Evolutionary conservation across 2,113 vertebrate genomes (phyloP).

Genomic region (Festucalex cinctus): DNA sequence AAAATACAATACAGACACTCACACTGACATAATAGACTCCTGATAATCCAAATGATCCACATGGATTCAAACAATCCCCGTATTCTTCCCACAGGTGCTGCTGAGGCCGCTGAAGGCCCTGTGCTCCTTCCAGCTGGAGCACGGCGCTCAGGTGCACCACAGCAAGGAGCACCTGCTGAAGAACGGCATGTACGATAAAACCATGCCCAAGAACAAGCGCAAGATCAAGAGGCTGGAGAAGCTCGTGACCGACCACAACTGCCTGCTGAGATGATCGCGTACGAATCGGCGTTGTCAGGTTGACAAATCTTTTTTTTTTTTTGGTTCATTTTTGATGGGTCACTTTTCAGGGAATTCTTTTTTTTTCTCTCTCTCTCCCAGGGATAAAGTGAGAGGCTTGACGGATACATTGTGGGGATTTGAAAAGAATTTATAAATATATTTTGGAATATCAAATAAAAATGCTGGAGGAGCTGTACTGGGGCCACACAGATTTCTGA

Average conservation of each 20-base stretch:
- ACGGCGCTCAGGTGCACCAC: slow-evolving; percentile 92
- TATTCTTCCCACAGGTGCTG: slow-evolving; percentile 72
- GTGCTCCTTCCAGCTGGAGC: slow-evolving; percentile 95
- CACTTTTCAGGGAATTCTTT: not conserved
- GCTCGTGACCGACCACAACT: slow-evolving; percentile 85
- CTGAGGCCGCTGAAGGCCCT: slow-evolving; percentile 88
- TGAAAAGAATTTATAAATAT: no score
- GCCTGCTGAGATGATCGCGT: slow-evolving; percentile 64
- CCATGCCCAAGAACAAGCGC: slow-evolving; percentile 95
- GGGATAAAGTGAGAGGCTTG: no score
- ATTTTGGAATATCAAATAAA: no score
- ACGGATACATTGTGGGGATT: no score
- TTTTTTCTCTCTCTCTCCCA: not conserved
- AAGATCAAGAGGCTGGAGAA: slow-evolving; percentile 97
- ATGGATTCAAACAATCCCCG: not conserved
- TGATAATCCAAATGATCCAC: not conserved
- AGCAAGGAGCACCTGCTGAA: slow-evolving; percentile 95
- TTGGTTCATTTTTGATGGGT: not conserved
- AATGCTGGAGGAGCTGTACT: no score
- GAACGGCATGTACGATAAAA: slow-evolving; percentile 90
- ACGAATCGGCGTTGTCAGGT: not conserved
- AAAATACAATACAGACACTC: no score
- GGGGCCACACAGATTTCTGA: no score
- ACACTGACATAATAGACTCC: no score
- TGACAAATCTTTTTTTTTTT: not conserved